A percentile compares a stretch with the other conserved stretches of the same genome.
Evolutionary conservation across 2,113 vertebrate species (phyloP).

Genomic region (Tiliqua scincoides): DNA sequence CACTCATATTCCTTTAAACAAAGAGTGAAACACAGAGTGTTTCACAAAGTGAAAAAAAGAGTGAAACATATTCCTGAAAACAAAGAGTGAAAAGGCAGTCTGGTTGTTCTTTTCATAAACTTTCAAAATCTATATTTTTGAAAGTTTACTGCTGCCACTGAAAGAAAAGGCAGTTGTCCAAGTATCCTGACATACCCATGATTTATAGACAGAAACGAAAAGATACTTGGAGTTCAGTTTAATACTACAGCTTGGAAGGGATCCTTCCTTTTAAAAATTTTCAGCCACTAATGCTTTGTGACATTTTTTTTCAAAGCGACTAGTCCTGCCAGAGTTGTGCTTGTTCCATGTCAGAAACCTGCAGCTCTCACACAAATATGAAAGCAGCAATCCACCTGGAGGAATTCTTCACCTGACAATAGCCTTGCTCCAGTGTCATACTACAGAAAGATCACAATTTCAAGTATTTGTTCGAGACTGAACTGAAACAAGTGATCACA

Average conservation of each 20-base stretch:
- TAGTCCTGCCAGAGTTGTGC: constrained; percentile 39
- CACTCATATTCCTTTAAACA: not conserved
- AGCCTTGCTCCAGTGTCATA: constrained; percentile 18
- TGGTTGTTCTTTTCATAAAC: not conserved
- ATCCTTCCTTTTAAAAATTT: constrained; percentile 40
- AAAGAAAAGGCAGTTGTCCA: not conserved
- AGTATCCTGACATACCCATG: constrained; percentile 5
- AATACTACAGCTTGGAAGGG: not conserved
- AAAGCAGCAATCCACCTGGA: constrained; percentile 49
- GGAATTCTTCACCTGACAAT: constrained; percentile 52
- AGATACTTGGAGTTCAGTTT: not conserved
- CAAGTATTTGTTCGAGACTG: constrained; percentile 25
- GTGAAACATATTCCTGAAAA: too few relatives aligned
- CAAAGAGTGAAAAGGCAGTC: too few relatives aligned
- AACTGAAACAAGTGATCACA: not conserved
- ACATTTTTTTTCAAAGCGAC: constrained; percentile 53
- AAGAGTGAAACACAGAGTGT: too few relatives aligned
- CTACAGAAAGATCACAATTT: constrained; percentile 47
- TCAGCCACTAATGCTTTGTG: constrained; percentile 19
- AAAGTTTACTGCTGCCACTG: not conserved
- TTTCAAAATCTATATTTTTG: not conserved
- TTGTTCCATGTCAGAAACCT: constrained; percentile 59
- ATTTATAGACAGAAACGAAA: constrained; percentile 28
- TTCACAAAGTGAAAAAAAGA: too few relatives aligned
- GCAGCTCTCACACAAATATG: constrained; percentile 33